These are phyloP conservation scores for Lethocerus indicus DNA, from an alignment of 1,140 invertebrate species.

Conservation along the genomic window DNA sequence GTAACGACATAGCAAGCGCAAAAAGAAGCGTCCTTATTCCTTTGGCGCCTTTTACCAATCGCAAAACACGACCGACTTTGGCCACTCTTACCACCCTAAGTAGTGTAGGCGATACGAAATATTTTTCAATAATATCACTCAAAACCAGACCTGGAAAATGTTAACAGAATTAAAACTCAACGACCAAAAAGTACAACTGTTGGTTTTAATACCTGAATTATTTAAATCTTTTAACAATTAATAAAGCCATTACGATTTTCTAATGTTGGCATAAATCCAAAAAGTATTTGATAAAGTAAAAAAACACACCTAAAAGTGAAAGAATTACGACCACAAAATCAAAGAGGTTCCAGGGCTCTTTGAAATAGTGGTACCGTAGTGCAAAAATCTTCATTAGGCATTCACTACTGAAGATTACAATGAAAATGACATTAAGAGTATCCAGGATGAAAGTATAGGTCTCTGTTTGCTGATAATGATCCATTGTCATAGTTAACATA, in stretches of 20 bases:
- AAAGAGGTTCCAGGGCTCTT: conserved; percentile 98
- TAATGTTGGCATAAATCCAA: no score
- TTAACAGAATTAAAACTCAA: conserved; percentile 10
- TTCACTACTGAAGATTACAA: conserved; percentile 94
- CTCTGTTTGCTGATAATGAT: conserved; percentile 80
- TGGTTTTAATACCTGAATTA: no score
- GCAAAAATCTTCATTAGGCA: conserved; percentile 95
- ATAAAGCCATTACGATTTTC: no score
- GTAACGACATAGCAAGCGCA: conserved; percentile 93
- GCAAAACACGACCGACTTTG: conserved; percentile 90
- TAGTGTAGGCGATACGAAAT: conserved; percentile 93
- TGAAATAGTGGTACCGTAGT: conserved; percentile 94
- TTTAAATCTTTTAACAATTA: no score
- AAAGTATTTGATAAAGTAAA: no score
- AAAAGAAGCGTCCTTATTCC: conserved; percentile 93
- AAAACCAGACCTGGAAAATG: conserved; percentile 67
- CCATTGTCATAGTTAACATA: conserved; percentile 97
- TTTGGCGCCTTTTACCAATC: conserved; percentile 93
- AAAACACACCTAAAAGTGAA: conserved; percentile 79
- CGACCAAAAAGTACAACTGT: not conserved
- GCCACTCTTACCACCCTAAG: conserved; percentile 93
- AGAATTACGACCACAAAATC: conserved; percentile 98
- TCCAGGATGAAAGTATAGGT: conserved; percentile 70
- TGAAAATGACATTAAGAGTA: conserved; percentile 92
- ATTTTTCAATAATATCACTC: conserved; percentile 91